Percentiles rank a stretch among this genome's conserved stretches.
phyloP scores from a whole-genome alignment of 2,888 invertebrate species.

The Oasisia sp. region DNA sequence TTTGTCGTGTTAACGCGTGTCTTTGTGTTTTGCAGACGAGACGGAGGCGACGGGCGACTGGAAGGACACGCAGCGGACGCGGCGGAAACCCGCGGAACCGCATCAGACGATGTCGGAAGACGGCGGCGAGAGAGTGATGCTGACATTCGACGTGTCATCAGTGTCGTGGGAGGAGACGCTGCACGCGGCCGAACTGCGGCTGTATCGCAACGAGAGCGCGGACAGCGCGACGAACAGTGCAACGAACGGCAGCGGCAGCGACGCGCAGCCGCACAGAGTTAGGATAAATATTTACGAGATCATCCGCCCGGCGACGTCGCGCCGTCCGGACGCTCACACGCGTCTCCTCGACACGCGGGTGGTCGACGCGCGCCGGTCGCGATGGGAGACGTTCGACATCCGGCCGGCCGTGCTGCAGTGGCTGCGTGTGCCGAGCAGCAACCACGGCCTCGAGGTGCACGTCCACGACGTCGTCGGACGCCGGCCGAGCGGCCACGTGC shows the following conservation, averaged over 20 bases:
- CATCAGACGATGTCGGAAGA: not conserved
- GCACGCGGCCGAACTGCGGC: constrained; percentile 65
- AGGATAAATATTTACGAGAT: constrained; percentile 62
- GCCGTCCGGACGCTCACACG: constrained; percentile 71
- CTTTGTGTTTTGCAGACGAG: not conserved
- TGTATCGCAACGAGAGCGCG: not conserved
- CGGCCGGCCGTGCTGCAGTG: constrained; percentile 82
- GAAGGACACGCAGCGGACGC: constrained; percentile 5
- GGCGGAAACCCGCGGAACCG: not conserved
- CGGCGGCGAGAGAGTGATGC: not conserved
- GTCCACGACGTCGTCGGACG: constrained; percentile 45
- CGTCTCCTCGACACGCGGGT: constrained; percentile 84
- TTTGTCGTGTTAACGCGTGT: not conserved
- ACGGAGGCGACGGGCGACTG: not conserved
- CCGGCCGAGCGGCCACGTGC: constrained; percentile 14
- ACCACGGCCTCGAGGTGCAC: constrained; percentile 77
- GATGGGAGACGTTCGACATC: constrained; percentile 87
- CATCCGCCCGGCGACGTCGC: constrained; percentile 62
- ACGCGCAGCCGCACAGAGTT: not conserved
- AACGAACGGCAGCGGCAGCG: constrained; percentile 73
- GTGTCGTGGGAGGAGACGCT: constrained; percentile 48
- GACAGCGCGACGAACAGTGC: not conserved
- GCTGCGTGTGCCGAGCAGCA: constrained; percentile 81
- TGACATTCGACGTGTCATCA: constrained; percentile 43
- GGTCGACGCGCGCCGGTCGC: constrained; percentile 68